Percentiles rank a stretch among this genome's conserved stretches.
Evolutionary conservation across 2,113 vertebrate genomes (phyloP).

Genomic region (Taurulus bubalis): DNA sequence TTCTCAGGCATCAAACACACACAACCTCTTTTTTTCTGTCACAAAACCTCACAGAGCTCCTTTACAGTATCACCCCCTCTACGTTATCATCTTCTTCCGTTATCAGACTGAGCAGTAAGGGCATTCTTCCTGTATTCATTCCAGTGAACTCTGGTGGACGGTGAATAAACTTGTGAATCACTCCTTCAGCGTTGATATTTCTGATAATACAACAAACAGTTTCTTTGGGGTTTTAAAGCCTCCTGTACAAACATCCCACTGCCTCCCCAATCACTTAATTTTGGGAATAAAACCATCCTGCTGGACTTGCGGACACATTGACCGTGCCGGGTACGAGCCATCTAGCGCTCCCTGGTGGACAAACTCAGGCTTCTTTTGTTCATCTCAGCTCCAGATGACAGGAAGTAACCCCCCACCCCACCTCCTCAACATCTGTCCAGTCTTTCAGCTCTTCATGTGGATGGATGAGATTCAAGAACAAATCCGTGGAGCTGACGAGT

Average conservation of each 20-base stretch:
- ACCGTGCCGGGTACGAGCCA: background rate
- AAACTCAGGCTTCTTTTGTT: slow-evolving; percentile 53
- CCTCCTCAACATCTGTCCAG: slow-evolving; percentile 18
- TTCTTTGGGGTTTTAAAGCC: background rate
- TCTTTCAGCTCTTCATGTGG: slow-evolving; percentile 41
- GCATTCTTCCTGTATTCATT: slow-evolving; percentile 35
- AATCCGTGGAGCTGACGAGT: slow-evolving; percentile 31
- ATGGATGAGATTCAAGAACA: slow-evolving; percentile 31
- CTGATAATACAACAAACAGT: background rate
- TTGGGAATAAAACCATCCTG: slow-evolving; percentile 25
- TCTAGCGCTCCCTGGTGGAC: slow-evolving; percentile 24
- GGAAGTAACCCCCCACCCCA: background rate
- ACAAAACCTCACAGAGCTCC: slow-evolving; percentile 72
- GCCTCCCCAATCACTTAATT: slow-evolving; percentile 22
- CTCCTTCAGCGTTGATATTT: slow-evolving; percentile 3
- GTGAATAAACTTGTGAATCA: slow-evolving; percentile 52
- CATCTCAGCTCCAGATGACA: slow-evolving; percentile 21
- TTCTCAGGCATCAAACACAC: slow-evolving; percentile 80
- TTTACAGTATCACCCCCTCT: background rate
- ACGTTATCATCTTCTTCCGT: slow-evolving; percentile 32
- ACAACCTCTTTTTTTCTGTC: slow-evolving; percentile 77
- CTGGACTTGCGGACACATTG: slow-evolving; percentile 23
- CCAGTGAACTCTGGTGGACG: slow-evolving; percentile 52
- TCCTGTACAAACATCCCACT: background rate
- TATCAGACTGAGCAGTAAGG: slow-evolving; percentile 32